These are phyloP conservation scores for Enteromius unitaeniatus DNA, from an alignment of 2,797 vertebrate species.

Conservation along the genomic window DNA sequence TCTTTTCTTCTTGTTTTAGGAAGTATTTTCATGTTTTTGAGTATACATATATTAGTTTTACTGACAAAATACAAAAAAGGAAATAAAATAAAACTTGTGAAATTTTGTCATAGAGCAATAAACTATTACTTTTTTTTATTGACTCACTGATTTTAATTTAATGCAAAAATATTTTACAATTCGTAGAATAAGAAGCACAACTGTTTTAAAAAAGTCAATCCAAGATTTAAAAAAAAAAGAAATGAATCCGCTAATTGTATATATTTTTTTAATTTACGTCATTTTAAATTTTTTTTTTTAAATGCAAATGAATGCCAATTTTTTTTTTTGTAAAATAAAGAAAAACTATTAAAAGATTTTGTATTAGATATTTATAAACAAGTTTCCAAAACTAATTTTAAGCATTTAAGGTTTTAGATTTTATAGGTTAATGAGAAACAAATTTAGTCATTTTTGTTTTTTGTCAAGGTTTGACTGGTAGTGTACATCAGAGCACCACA, in stretches of 20 bases:
- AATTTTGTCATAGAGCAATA: neutral
- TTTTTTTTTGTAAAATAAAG: neutral
- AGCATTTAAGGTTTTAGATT: neutral
- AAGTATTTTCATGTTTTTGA: no score
- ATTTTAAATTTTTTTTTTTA: neutral
- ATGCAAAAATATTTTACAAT: neutral
- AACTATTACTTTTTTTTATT: no score
- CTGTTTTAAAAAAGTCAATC: no score
- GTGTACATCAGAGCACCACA: neutral
- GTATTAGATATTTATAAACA: neutral
- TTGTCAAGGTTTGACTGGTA: neutral
- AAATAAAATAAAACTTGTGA: no score
- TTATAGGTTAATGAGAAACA: neutral
- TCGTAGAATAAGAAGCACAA: neutral
- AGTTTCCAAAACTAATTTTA: no score
- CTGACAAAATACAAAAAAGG: no score
- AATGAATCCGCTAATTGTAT: neutral
- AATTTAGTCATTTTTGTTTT: neutral
- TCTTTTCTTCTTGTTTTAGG: no score
- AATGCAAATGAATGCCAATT: neutral
- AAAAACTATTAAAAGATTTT: neutral
- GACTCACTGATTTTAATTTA: no score
- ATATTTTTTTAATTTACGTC: neutral
- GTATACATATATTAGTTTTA: no score
- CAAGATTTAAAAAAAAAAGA: no score